Conservation (phyloP, 2,888 invertebrate genomes). For the Chaetoderma sp. region DNA sequence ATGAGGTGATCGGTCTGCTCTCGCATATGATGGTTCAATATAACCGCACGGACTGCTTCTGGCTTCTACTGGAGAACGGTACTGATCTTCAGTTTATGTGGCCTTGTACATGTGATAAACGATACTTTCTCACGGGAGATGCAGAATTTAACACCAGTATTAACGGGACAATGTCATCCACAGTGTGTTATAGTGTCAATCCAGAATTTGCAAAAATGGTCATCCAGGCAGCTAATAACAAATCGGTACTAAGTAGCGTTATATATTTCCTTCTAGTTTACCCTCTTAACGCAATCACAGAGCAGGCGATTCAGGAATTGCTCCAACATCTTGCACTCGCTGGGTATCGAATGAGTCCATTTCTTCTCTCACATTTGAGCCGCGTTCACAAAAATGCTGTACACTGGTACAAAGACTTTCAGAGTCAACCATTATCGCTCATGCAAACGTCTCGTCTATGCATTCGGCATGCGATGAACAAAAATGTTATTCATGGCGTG, state of each 20-base stretch:
- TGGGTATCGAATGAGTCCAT: neutral
- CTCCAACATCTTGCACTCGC: neutral
- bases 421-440: neutral
- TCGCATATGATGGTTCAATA: slow-evolving; percentile 2
- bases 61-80: neutral
- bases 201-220: neutral
- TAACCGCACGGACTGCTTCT: neutral
- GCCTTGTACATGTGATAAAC: slow-evolving; percentile 4
- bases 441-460: neutral
- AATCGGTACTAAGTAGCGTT: neutral
- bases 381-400: neutral
- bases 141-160: neutral
- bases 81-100: neutral
- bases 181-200: neutral
- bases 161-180: neutral
- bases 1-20: neutral
- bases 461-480: neutral
- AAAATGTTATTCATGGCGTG: neutral
- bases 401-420: neutral
- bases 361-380: neutral
- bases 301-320: neutral
- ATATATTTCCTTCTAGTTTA: slow-evolving; percentile 3
- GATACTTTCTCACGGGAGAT: neutral
- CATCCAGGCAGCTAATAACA: slow-evolving; percentile 1
- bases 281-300: neutral